Base-by-base conservation (phyloP, 2,888 invertebrate genomes). In the Sipunculus nudus region DNA sequence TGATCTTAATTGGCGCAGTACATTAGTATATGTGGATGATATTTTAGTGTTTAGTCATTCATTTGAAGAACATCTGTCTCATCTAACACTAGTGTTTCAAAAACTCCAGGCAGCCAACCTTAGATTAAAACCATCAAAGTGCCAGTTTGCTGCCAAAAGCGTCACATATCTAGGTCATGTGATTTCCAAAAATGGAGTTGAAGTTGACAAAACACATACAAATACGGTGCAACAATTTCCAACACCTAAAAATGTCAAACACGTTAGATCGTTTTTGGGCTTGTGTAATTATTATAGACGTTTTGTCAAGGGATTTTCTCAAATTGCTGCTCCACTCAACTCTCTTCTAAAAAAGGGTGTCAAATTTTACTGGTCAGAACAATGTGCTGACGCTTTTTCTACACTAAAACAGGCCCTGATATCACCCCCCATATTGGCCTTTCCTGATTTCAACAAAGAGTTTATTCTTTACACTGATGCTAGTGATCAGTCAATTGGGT, bases 401-500 rank as follows among this genome's bases (percentile, higher is more conserved):
- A 23, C 6, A 10, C 19, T 57, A 4, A 57, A 57, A 26, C 16
- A 29, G 8, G 5, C 3, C 16, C 32, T 57, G 5, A 41, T 25
- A 16, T 13, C 19, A 3, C 3, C 31, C 29, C 49, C 57, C 10
- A 41, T 57, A 8, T 23, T 57, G 41, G 50, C 26, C 3, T 41
- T 40, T 26, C 48, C 56, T 5, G 26, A 48, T 25, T n/a, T 29
- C 21, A 29, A 8, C 6, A 6, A 29, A 13, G 31, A 10, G 28
- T 47, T 25, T 23, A 8, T 47, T 19, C 16, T 50, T 8, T 8
- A 40, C 23, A 26, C 50, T 6, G 57, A 57, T 25, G 57, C 57
- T 19, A 26, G 28, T 40, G 8, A 26, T n/a, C n/a, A n/a, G n/a
- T n/a, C 67, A 0, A 39, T n/a, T 10, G 69, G 70, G 5, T 67